Evolutionary conservation across 2,113 vertebrate genomes (phyloP).

Genomic region (Ammodytes marinus): DNA sequence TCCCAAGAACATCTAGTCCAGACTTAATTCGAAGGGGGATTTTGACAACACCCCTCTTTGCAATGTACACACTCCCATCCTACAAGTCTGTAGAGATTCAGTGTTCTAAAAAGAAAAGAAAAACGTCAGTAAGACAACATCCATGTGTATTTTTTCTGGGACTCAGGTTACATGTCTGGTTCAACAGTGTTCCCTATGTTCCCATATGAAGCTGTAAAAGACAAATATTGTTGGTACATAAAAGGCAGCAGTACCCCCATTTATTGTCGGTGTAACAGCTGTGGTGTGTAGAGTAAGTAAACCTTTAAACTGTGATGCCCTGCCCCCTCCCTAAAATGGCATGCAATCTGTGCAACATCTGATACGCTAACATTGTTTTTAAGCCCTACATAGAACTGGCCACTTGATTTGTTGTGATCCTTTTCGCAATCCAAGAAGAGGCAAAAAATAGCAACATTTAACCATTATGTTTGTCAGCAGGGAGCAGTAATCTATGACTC

Average conservation of each 20-base stretch:
- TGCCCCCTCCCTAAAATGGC: slow-evolving; percentile 9
- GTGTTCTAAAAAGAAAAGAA: background rate
- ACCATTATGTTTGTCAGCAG: slow-evolving; percentile 45
- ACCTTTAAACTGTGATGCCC: background rate
- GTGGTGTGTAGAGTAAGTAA: background rate
- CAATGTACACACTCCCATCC: slow-evolving; percentile 7
- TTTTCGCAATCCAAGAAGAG: slow-evolving; percentile 36
- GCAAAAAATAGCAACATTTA: slow-evolving; percentile 50
- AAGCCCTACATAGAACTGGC: slow-evolving; percentile 46
- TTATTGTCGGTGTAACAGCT: slow-evolving; percentile 6
- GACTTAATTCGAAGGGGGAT: slow-evolving; percentile 6
- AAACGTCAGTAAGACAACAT: slow-evolving; percentile 32
- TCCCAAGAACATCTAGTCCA: background rate
- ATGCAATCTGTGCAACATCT: slow-evolving; percentile 14
- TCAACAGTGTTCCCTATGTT: slow-evolving; percentile 21
- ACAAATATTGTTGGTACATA: slow-evolving; percentile 38
- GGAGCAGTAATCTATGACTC: slow-evolving; percentile 33
- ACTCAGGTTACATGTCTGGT: slow-evolving; percentile 40
- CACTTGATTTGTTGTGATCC: slow-evolving; percentile 57
- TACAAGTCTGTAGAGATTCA: background rate
- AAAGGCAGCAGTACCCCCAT: background rate
- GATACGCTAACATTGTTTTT: slow-evolving; percentile 46
- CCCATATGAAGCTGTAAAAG: slow-evolving; percentile 28
- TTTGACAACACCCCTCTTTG: slow-evolving; percentile 6
- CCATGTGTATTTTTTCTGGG: slow-evolving; percentile 22